Evolutionary conservation across 2,888 invertebrate genomes (phyloP).

Genomic region (Lydus trimaculatus): DNA sequence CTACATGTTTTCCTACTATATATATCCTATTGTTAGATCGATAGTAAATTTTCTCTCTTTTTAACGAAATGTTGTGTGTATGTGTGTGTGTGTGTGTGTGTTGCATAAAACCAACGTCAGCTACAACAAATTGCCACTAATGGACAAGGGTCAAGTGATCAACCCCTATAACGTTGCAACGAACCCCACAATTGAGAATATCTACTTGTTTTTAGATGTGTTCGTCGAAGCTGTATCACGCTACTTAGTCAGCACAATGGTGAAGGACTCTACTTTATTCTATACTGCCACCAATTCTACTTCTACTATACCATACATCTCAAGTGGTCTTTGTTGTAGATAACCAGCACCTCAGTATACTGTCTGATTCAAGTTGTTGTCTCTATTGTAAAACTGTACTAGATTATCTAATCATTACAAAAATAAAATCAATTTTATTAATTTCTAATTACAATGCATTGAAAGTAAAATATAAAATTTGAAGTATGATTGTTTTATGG

Average conservation of each 20-base stretch:
- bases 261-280: slow-evolving; percentile 37
- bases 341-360: slow-evolving; percentile 5
- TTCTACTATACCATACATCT: slow-evolving; percentile 31
- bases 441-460: too few species aligned
- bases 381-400: background rate
- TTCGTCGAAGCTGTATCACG: slow-evolving; percentile 37
- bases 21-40: slow-evolving; percentile 26
- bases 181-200: slow-evolving; percentile 22
- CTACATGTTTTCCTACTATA: slow-evolving; percentile 25
- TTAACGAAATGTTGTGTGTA: background rate
- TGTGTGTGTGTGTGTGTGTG: background rate
- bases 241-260: slow-evolving; percentile 45
- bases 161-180: slow-evolving; percentile 15
- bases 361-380: background rate
- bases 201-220: slow-evolving; percentile 39
- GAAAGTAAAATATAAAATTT: background rate
- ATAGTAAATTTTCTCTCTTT: slow-evolving; percentile 32
- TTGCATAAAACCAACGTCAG: slow-evolving; percentile 22
- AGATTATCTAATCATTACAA: background rate
- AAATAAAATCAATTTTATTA: background rate
- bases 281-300: slow-evolving; percentile 36
- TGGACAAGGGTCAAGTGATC: slow-evolving; percentile 40
- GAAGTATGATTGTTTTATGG: background rate
- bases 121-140: slow-evolving; percentile 46
- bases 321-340: slow-evolving; percentile 41